Evolutionary conservation across 92 coral and sea anemone genomes (phyloP).

Genomic region (Epizoanthus ramosus): DNA sequence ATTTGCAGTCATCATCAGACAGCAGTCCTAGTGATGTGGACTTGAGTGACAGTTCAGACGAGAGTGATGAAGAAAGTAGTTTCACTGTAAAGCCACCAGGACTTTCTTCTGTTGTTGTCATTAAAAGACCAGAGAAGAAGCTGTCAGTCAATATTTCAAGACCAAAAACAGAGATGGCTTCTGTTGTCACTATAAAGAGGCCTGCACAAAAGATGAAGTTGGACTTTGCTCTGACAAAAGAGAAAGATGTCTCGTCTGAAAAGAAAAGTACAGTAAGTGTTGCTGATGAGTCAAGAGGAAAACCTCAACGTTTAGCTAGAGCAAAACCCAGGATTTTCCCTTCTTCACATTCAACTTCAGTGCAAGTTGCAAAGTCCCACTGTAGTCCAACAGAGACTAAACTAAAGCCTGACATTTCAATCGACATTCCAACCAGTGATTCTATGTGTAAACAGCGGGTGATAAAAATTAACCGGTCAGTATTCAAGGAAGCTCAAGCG

Average conservation of each 20-base stretch:
- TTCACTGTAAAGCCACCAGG: background rate
- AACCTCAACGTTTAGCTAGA: background rate
- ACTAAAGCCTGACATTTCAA: background rate
- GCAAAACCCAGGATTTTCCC: background rate
- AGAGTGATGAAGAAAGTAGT: background rate
- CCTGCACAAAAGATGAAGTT: background rate
- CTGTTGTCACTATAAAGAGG: constrained; percentile 26
- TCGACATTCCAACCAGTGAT: background rate
- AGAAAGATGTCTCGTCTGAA: background rate
- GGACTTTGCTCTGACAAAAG: background rate
- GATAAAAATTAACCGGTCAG: constrained; percentile 5
- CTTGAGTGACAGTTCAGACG: background rate
- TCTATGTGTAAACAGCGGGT: background rate
- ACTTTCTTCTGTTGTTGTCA: constrained; percentile 26
- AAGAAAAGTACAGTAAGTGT: background rate
- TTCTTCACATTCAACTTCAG: background rate
- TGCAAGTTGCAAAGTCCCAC: background rate
- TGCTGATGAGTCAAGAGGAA: background rate
- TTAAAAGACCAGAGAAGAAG: background rate
- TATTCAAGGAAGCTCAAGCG: background rate
- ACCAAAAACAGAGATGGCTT: constrained; percentile 9
- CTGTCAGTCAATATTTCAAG: background rate
- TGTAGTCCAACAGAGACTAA: background rate
- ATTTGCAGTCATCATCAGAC: constrained; percentile 16
- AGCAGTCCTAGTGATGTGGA: constrained; percentile 4